Evolutionary conservation across 2,888 invertebrate genomes (phyloP).

Genomic region (Synergus laeviventris): DNA sequence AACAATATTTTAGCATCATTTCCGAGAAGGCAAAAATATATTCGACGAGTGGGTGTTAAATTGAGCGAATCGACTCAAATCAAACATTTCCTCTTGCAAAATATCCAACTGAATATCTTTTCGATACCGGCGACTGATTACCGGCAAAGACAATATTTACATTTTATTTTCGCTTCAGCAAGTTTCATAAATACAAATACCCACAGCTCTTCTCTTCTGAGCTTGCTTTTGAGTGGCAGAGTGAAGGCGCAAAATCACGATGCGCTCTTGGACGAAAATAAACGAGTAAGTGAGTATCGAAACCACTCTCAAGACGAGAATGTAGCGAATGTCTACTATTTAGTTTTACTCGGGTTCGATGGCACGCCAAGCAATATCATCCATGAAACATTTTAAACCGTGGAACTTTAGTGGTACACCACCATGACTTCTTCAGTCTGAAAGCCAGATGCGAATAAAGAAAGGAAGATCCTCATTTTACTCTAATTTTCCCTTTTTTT

Average conservation of each 20-base stretch:
- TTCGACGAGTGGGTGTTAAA: constrained; percentile 21
- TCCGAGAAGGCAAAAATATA: constrained; percentile 16
- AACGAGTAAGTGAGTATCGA: constrained; percentile 63
- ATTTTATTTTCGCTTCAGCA: constrained; percentile 42
- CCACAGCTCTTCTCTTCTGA: constrained; percentile 39
- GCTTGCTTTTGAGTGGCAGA: constrained; percentile 41
- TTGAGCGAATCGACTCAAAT: constrained; percentile 32
- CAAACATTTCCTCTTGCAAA: background rate
- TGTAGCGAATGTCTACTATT: constrained; percentile 57
- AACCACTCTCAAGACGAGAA: constrained; percentile 66
- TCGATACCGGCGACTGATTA: constrained; percentile 43
- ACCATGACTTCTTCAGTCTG: background rate
- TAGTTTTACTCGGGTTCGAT: constrained; percentile 44
- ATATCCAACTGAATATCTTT: background rate
- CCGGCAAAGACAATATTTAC: constrained; percentile 44
- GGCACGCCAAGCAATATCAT: constrained; percentile 44
- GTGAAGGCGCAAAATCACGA: constrained; percentile 38
- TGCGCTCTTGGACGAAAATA: constrained; percentile 62
- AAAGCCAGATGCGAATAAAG: constrained; percentile 21
- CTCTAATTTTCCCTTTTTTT: constrained; percentile 45
- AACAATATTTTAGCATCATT: constrained; percentile 16
- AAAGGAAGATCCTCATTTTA: constrained; percentile 52
- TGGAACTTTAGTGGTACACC: constrained; percentile 29
- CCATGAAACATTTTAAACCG: constrained; percentile 31
- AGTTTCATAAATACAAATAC: constrained; percentile 54